phyloP scores from a whole-genome alignment of 2,113 vertebrate genomes.

The Leiothrix lutea region DNA sequence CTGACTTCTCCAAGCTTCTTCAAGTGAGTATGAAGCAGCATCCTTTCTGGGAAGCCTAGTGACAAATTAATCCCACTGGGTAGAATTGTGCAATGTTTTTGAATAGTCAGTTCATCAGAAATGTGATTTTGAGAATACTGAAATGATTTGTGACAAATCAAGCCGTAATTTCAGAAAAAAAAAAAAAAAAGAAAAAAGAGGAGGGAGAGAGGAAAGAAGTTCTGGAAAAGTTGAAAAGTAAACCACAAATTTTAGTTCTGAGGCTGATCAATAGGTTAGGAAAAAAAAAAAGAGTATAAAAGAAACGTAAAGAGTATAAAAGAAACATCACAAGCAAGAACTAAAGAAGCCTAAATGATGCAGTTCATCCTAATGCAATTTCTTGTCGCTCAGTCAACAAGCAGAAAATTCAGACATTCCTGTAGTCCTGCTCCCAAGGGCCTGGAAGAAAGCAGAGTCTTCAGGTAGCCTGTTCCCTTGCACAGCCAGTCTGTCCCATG shows the following conservation, averaged over 20 bases:
- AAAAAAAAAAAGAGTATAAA: not conserved
- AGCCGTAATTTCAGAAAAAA: not conserved
- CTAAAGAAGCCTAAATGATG: not conserved
- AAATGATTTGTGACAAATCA: conserved; percentile 2
- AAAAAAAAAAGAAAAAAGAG: not conserved
- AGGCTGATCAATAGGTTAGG: not conserved
- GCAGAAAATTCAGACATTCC: not conserved
- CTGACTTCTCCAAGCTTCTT: not conserved
- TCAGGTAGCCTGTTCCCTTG: not conserved
- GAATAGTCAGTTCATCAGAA: conserved; percentile 25
- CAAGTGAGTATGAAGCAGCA: not conserved
- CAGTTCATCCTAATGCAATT: not conserved
- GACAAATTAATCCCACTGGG: not conserved
- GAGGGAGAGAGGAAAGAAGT: not conserved
- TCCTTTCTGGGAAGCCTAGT: conserved; percentile 15
- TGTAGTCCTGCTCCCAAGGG: not conserved
- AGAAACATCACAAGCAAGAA: not conserved
- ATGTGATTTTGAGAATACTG: not conserved
- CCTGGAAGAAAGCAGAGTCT: not conserved
- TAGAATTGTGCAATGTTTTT: conserved; percentile 36
- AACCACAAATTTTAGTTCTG: not conserved
- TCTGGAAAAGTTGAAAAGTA: not conserved
- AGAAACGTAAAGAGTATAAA: not conserved
- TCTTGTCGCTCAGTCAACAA: not conserved
- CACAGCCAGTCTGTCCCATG: not conserved